Conservation (phyloP, 2,797 vertebrate genomes). For the Margarornis squamiger region DNA sequence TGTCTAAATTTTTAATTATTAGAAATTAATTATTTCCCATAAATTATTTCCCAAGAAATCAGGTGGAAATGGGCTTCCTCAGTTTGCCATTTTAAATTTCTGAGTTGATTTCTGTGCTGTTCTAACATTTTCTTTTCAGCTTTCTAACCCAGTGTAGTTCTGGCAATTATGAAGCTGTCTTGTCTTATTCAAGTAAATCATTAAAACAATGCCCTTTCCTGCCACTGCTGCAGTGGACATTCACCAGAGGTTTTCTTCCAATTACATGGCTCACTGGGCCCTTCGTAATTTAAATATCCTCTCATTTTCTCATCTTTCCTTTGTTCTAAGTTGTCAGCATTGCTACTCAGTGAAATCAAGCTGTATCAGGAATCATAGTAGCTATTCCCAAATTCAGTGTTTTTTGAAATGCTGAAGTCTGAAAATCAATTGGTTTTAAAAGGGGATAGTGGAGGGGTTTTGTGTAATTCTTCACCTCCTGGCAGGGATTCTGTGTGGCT, state of each 20-base stretch:
- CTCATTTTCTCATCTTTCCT: constrained; percentile 30
- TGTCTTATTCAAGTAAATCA: constrained; percentile 59
- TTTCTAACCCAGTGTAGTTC: background rate
- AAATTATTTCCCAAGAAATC: background rate
- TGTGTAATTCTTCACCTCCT: background rate
- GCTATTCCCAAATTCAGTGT: background rate
- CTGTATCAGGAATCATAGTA: constrained; percentile 8
- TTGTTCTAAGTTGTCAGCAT: constrained; percentile 55
- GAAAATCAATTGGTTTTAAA: background rate
- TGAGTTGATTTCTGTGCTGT: background rate
- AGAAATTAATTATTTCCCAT: too few species aligned
- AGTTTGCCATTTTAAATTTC: background rate
- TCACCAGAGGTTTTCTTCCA: constrained; percentile 62
- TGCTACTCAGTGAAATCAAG: background rate
- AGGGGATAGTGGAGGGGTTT: background rate
- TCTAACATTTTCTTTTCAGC: constrained; percentile 10
- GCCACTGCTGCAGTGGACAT: constrained; percentile 35
- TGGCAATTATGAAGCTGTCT: constrained; percentile 65
- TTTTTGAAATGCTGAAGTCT: background rate
- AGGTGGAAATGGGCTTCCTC: background rate
- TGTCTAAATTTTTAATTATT: background rate
- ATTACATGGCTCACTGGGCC: constrained; percentile 66
- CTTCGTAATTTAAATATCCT: constrained; percentile 68
- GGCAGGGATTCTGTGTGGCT: background rate
- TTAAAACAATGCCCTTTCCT: constrained; percentile 60